These are phyloP conservation scores for Semicossyphus pulcher DNA, from an alignment of 2,113 vertebrate genomes.

Conservation along the genomic window DNA sequence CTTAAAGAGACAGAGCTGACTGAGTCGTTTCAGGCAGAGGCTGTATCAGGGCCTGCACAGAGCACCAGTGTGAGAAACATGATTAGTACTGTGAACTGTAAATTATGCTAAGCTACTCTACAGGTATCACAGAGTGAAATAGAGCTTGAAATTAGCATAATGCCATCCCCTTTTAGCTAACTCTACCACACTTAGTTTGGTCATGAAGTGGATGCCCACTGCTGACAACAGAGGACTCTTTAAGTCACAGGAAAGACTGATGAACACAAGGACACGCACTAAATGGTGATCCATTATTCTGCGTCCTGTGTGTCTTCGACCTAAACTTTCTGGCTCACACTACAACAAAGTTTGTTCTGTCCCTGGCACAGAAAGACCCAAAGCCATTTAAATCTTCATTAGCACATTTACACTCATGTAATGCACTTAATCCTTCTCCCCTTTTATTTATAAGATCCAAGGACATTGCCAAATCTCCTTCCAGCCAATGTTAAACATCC, in stretches of 20 bases:
- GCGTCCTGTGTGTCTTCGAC: conserved; percentile 3
- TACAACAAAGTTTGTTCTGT: conserved; percentile 12
- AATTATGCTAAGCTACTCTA: no score
- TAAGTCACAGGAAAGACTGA: conserved; percentile 34
- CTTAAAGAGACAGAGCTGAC: no score
- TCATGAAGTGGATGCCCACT: conserved; percentile 31
- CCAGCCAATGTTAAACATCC: conserved; percentile 40
- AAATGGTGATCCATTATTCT: conserved; percentile 34
- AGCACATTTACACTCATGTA: background rate
- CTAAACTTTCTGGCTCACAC: conserved; percentile 22
- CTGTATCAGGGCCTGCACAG: no score
- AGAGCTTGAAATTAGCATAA: no score
- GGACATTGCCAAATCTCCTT: conserved; percentile 31
- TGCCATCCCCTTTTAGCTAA: no score
- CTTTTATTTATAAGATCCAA: conserved; percentile 12
- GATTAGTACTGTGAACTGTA: no score
- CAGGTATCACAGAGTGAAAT: no score
- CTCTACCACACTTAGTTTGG: conserved; percentile 22
- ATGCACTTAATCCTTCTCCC: conserved; percentile 5
- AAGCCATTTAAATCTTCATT: conserved; percentile 25
- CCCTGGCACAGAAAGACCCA: background rate
- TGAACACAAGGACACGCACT: conserved; percentile 22
- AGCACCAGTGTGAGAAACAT: no score
- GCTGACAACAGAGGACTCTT: conserved; percentile 35
- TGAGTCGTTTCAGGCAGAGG: no score